Evolutionary conservation across 2,888 invertebrate genomes (phyloP), one percentile per base, ranked within the genome.

Genomic region (Masnerella sp.): DNA sequence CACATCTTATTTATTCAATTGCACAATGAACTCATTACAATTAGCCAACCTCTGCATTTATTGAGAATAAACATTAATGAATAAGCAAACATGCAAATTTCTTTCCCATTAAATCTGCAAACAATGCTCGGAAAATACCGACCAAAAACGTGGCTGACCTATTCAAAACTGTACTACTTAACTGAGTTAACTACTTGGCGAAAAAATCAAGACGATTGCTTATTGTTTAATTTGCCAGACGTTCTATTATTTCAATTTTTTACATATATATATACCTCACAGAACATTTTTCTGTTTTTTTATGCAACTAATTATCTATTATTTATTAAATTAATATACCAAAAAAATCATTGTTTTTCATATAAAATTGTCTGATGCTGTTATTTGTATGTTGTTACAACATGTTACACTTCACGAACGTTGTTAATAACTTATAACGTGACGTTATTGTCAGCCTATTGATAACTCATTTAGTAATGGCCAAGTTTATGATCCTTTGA

Each of bases 401-500:
- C 4, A 25, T 25, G 7, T 5, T 5, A 25, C 5, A 22, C 12
- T 25, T 45, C 9, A 25, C 20, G 20, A 32, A 43, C 34, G 15
- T 14, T 45, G 12, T 61, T 40, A 47, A 12, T 9, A 49, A 61
- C 18, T 28, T 40, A 17, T 43, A 25, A 56, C 30, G 30, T 42
- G 42, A 42, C 56, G 20, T 28, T 56, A 56, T 56, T 49, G 17
- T 61, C 61, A 61, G 12, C 61, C 38, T 47, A 49, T 61, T 61
- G 34, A 45, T 61, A 61, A 61, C 49, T 61, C 38, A 59, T 15
- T 59, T 59, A 61, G 36, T 7, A 38, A 30, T 22, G 20, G 38
- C 38, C 38, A 49, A 61, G 61, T 61, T 61, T 61, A 47, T 40
- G 38, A 61, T 61, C 49, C 61, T 61, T 61, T 61, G 51, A 61